Evolutionary conservation across 2,797 vertebrate genomes (phyloP).

Genomic region (Saguinus oedipus): DNA sequence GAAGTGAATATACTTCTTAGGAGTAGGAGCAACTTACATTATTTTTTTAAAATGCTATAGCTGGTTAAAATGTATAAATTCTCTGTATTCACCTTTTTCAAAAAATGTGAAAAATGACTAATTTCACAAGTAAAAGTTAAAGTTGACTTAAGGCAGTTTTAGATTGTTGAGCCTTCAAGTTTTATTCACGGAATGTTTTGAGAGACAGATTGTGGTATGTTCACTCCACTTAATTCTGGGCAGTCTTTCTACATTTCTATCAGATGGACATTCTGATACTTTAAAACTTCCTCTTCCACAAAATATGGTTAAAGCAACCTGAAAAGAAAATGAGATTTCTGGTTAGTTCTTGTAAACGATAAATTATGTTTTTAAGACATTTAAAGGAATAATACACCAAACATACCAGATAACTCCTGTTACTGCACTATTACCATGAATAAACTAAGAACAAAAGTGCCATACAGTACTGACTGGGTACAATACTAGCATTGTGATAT

Average conservation of each 20-base stretch:
- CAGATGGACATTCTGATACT: slow-evolving; percentile 60
- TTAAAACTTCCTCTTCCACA: background rate
- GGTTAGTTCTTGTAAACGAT: background rate
- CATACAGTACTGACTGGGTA: background rate
- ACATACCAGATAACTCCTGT: background rate
- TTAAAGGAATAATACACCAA: slow-evolving; percentile 32
- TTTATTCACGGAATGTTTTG: slow-evolving; percentile 76
- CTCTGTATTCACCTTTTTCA: slow-evolving; percentile 66
- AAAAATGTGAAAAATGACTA: slow-evolving; percentile 70
- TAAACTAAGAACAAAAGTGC: slow-evolving; percentile 18
- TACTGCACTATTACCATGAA: background rate
- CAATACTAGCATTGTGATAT: background rate
- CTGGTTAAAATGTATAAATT: slow-evolving; percentile 62
- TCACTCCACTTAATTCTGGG: slow-evolving; percentile 67
- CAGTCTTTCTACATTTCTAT: slow-evolving; percentile 43
- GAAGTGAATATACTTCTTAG: background rate
- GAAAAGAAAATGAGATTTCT: slow-evolving; percentile 40
- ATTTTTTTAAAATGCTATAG: background rate
- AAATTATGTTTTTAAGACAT: slow-evolving; percentile 34
- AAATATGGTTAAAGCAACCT: background rate
- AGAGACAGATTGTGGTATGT: slow-evolving; percentile 59
- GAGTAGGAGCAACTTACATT: slow-evolving; percentile 29
- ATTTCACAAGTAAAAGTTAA: slow-evolving; percentile 75
- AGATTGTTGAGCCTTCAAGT: slow-evolving; percentile 71
- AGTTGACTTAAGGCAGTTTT: slow-evolving; percentile 71